A percentile compares a stretch with the other conserved stretches of the same genome.
Conservation (phyloP, 2,113 vertebrate genomes). For the Chionomys nivalis region DNA sequence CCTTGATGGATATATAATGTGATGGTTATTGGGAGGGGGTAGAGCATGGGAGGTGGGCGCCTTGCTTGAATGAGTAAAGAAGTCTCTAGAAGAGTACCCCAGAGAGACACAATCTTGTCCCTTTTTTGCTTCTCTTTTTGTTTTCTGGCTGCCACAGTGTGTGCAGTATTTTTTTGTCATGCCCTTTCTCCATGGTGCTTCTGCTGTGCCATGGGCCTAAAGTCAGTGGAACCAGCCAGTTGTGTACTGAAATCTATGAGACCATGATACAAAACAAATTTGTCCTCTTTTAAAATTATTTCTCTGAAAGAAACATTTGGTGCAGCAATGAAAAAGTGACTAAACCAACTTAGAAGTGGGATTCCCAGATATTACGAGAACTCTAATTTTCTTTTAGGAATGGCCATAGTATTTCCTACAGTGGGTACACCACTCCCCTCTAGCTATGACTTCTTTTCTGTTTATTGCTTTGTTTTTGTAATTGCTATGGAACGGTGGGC, state of each 20-base stretch:
- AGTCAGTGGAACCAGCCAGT: background rate
- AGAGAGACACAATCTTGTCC: background rate
- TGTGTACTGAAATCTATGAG: background rate
- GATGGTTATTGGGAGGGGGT: background rate
- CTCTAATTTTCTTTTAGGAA: conserved; percentile 35
- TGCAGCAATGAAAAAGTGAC: background rate
- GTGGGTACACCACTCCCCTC: background rate
- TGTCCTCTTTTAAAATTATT: background rate
- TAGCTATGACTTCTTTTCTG: background rate
- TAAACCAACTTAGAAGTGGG: background rate
- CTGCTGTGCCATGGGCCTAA: background rate
- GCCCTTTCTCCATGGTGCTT: background rate
- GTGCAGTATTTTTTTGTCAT: background rate
- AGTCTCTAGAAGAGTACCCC: background rate
- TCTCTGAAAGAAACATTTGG: background rate
- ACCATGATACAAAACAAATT: background rate
- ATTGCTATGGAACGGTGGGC: background rate
- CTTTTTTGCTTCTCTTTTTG: background rate
- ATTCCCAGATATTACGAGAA: background rate
- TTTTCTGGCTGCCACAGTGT: background rate
- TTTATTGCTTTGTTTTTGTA: background rate
- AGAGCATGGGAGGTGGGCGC: background rate
- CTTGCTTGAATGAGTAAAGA: background rate
- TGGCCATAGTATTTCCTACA: background rate
- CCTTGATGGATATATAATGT: background rate